phyloP scores from a whole-genome alignment of 2,797 vertebrate genomes.

The Synaphobranchus kaupii region DNA sequence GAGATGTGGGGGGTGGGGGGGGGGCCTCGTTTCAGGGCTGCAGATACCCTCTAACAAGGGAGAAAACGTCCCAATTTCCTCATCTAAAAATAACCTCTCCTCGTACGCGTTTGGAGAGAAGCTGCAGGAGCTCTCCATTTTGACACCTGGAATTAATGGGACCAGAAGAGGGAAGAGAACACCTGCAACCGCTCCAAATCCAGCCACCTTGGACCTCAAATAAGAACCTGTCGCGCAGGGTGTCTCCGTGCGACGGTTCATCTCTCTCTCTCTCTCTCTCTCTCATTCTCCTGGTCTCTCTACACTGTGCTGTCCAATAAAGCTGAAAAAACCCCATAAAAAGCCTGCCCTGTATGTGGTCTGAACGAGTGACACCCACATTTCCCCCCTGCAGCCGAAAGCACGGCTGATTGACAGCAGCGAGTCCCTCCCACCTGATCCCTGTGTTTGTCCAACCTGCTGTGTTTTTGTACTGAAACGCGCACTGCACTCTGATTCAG shows the following conservation, averaged over 20 bases:
- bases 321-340: no score
- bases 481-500: not conserved
- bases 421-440: no score
- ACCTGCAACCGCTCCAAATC: not conserved
- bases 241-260: no score
- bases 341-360: no score
- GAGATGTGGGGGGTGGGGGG: not conserved
- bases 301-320: no score
- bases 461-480: no score
- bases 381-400: not conserved
- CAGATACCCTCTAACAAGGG: constrained; percentile 36
- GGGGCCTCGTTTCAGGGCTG: constrained; percentile 43
- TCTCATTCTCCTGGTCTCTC: no score
- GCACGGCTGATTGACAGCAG: not conserved
- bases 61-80: constrained; percentile 62
- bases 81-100: constrained; percentile 60
- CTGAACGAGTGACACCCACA: not conserved
- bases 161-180: not conserved
- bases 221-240: not conserved
- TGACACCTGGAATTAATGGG: not conserved
- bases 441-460: not conserved
- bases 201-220: not conserved
- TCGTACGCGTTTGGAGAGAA: not conserved
- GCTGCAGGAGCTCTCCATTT: not conserved
- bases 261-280: no score